Conservation (phyloP, 2,888 invertebrate genomes). For the Tiliacea citrago region DNA sequence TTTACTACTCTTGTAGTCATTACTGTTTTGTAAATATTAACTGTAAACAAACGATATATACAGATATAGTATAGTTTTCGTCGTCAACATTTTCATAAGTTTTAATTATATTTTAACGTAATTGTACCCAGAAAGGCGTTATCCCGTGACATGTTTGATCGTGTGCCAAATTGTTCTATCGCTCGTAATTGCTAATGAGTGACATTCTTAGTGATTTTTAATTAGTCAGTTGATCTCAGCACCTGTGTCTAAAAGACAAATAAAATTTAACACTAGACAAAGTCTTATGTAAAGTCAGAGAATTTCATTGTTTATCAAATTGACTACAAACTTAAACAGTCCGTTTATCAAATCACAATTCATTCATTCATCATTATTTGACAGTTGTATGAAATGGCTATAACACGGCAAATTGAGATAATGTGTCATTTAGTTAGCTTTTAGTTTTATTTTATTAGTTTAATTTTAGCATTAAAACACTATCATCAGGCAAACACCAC, state of each 20-base stretch:
- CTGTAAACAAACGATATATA: conserved; percentile 29
- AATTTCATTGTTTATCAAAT: too few relatives aligned
- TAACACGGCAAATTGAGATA: too few relatives aligned
- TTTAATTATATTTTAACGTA: conserved; percentile 43
- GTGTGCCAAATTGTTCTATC: conserved; percentile 71
- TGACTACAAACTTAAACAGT: too few relatives aligned
- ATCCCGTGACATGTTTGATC: conserved; percentile 79
- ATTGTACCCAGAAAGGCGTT: conserved; percentile 67
- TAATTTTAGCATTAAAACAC: background rate
- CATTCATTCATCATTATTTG: too few relatives aligned
- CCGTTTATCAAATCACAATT: too few relatives aligned
- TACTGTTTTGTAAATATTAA: conserved; percentile 22
- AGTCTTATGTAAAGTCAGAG: background rate
- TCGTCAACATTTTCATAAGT: conserved; percentile 39
- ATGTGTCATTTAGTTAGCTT: too few relatives aligned
- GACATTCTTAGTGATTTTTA: conserved; percentile 68
- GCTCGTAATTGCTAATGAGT: conserved; percentile 68
- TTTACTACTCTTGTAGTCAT: background rate
- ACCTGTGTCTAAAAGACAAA: background rate
- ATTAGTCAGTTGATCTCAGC: conserved; percentile 31
- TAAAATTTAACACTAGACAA: background rate
- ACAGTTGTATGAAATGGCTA: too few relatives aligned
- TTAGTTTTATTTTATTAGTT: too few relatives aligned
- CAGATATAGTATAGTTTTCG: conserved; percentile 7
- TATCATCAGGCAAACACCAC: conserved; percentile 11